Evolutionary conservation across 2,797 vertebrate species (phyloP).

Genomic region (Macropus fuliginosus): DNA sequence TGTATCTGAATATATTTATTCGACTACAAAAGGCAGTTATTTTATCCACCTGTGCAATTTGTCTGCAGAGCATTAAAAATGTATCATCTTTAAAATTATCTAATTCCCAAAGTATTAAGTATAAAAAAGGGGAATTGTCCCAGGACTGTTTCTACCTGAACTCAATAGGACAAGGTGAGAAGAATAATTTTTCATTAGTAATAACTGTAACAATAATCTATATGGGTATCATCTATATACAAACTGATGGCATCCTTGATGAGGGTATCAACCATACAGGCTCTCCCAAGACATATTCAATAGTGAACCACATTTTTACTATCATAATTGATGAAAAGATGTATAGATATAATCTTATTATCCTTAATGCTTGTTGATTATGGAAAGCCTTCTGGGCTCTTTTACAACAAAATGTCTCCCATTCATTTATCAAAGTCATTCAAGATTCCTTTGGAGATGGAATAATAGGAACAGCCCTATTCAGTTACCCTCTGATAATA

Average conservation of each 20-base stretch:
- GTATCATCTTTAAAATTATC: not conserved
- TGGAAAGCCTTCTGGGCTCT: no score
- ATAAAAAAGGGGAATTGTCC: not conserved
- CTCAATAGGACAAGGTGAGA: not conserved
- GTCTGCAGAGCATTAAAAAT: not conserved
- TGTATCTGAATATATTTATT: not conserved
- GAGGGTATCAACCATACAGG: not conserved
- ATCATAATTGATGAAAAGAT: not conserved
- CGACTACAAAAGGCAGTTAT: not conserved
- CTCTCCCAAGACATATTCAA: not conserved
- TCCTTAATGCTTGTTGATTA: not conserved
- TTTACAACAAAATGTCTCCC: not conserved
- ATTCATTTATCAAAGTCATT: not conserved
- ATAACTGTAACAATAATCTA: not conserved
- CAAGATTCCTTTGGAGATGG: not conserved
- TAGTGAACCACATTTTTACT: not conserved
- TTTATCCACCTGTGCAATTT: not conserved
- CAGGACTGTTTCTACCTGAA: not conserved
- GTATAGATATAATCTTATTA: not conserved
- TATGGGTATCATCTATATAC: not conserved
- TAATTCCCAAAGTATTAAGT: not conserved
- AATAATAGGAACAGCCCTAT: not conserved
- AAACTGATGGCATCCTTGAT: not conserved
- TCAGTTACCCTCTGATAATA: not conserved
- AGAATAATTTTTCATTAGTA: not conserved